Percentiles rank a stretch among this genome's conserved stretches.
Evolutionary conservation across 2,113 vertebrate species (phyloP).

Genomic region (Leptosomus discolor): DNA sequence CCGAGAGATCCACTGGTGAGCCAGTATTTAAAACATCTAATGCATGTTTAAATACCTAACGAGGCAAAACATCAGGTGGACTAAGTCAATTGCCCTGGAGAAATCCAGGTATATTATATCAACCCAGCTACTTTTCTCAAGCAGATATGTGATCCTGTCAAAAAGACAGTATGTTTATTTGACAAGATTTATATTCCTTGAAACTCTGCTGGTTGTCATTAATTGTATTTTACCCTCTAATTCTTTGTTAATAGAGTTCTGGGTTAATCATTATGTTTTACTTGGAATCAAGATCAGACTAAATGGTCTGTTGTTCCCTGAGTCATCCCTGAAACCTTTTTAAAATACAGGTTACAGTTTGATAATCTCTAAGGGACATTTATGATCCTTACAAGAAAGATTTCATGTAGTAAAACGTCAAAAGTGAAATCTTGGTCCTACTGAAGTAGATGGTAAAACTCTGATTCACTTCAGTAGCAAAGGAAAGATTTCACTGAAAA

Average conservation of each 20-base stretch:
- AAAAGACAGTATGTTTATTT: background rate
- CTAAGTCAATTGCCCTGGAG: background rate
- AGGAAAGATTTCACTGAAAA: background rate
- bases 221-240: background rate
- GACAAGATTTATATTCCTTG: background rate
- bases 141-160: background rate
- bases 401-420: background rate
- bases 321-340: background rate
- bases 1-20: background rate
- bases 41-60: background rate
- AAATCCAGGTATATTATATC: background rate
- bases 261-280: background rate
- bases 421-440: background rate
- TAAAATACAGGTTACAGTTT: background rate
- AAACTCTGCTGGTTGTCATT: background rate
- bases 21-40: background rate
- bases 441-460: background rate
- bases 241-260: constrained; percentile 12
- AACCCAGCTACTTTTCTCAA: background rate
- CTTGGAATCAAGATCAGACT: background rate
- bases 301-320: background rate
- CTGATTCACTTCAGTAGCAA: background rate
- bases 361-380: background rate
- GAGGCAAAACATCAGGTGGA: background rate
- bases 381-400: background rate